phyloP scores from a whole-genome alignment of 2,888 invertebrate genomes.

The Heliconius ismenius region DNA sequence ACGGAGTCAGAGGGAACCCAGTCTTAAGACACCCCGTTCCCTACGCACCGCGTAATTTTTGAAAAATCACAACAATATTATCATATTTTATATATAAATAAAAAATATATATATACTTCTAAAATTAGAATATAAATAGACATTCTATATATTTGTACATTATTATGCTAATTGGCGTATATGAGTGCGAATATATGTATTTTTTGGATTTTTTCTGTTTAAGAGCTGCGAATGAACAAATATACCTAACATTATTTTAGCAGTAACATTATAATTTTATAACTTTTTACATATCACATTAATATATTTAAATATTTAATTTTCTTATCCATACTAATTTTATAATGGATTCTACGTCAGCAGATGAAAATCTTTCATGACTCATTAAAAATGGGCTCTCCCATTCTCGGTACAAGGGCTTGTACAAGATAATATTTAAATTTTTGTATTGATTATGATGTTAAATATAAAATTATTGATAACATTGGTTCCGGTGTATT shows the following conservation, averaged over 20 bases:
- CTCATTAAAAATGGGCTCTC: slow-evolving; percentile 59
- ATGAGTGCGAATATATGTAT: no score
- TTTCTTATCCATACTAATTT: slow-evolving; percentile 41
- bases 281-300: background rate
- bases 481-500: no score
- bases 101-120: no score
- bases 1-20: background rate
- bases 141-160: no score
- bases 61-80: no score
- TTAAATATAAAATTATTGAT: no score
- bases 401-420: slow-evolving; percentile 46
- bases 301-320: background rate
- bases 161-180: no score
- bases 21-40: background rate
- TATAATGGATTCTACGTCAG: slow-evolving; percentile 45
- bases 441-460: background rate
- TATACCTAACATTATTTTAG: background rate
- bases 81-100: no score
- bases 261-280: background rate
- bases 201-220: no score
- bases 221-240: no score
- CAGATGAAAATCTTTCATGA: slow-evolving; percentile 62
- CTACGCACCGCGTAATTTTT: no score
- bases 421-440: background rate
- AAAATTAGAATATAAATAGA: no score